These are phyloP conservation scores for Gymnoscopelus braueri DNA, from an alignment of 2,797 vertebrate species.

Conservation along the genomic window DNA sequence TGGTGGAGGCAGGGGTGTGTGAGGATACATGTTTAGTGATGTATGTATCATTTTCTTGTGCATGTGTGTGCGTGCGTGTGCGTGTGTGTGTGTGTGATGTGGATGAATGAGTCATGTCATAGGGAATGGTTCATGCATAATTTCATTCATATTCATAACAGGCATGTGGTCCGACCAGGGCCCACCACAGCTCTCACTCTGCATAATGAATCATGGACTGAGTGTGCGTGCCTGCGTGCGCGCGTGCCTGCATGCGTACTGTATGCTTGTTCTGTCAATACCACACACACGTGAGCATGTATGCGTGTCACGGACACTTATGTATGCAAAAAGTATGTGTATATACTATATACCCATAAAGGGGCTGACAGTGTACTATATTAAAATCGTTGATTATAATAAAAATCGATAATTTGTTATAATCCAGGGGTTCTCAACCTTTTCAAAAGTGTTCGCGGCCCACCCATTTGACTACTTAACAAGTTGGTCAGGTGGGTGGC, in stretches of 20 bases:
- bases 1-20: slow-evolving; percentile 29
- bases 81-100: slow-evolving; percentile 48
- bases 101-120: slow-evolving; percentile 79
- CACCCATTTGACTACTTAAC: too few relatives aligned
- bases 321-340: neutral
- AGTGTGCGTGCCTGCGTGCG: neutral
- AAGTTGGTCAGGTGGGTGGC: too few relatives aligned
- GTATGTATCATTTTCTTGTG: too few relatives aligned
- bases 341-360: neutral
- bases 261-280: slow-evolving; percentile 46
- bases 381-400: too few relatives aligned
- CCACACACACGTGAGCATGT: neutral
- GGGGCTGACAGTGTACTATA: too few relatives aligned
- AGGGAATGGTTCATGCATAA: slow-evolving; percentile 76
- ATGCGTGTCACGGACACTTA: neutral
- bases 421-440: too few relatives aligned
- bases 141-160: slow-evolving; percentile 82
- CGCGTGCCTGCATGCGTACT: slow-evolving; percentile 31
- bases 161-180: slow-evolving; percentile 72
- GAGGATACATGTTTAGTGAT: too few relatives aligned
- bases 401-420: too few relatives aligned
- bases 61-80: neutral
- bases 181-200: slow-evolving; percentile 71
- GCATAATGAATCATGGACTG: slow-evolving; percentile 71
- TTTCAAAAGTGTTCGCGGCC: too few relatives aligned